phyloP scores from a whole-genome alignment of 2,113 vertebrate species.

The Barbus barbus region DNA sequence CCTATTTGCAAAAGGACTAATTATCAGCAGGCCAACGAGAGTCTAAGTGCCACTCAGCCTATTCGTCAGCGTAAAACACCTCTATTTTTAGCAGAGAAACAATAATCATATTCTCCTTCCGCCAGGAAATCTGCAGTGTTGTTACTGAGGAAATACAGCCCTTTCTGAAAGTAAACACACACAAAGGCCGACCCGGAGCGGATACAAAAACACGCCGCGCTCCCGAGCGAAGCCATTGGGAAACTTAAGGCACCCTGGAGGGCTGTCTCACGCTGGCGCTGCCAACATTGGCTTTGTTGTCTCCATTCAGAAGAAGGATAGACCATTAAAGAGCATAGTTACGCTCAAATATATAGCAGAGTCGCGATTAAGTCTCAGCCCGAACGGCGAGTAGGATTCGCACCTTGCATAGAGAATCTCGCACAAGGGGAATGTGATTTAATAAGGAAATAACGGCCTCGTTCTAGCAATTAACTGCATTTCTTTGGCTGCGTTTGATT shows the following conservation, averaged over 20 bases:
- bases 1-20: conserved; percentile 73
- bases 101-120: conserved; percentile 48
- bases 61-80: conserved; percentile 46
- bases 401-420: conserved; percentile 47
- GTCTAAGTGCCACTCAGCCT: conserved; percentile 52
- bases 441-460: conserved; percentile 50
- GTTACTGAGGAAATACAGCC: conserved; percentile 41
- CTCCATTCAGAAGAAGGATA: conserved; percentile 60
- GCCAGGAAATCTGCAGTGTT: conserved; percentile 22
- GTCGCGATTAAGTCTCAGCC: conserved; percentile 53
- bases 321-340: conserved; percentile 58
- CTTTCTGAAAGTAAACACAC: conserved; percentile 37
- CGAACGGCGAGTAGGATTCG: conserved; percentile 40
- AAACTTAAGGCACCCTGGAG: conserved; percentile 52
- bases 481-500: conserved; percentile 37
- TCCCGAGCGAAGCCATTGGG: conserved; percentile 48
- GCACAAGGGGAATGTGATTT: conserved; percentile 55
- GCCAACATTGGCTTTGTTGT: conserved; percentile 57
- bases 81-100: conserved; percentile 48
- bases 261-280: conserved; percentile 44
- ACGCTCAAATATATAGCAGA: conserved; percentile 50
- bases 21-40: conserved; percentile 59
- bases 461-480: conserved; percentile 44
- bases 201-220: conserved; percentile 39
- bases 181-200: neutral